Percentiles rank a stretch among this genome's conserved stretches.
These are phyloP conservation scores for Diprion similis DNA, from an alignment of 1,140 invertebrate genomes.

Conservation along the genomic window DNA sequence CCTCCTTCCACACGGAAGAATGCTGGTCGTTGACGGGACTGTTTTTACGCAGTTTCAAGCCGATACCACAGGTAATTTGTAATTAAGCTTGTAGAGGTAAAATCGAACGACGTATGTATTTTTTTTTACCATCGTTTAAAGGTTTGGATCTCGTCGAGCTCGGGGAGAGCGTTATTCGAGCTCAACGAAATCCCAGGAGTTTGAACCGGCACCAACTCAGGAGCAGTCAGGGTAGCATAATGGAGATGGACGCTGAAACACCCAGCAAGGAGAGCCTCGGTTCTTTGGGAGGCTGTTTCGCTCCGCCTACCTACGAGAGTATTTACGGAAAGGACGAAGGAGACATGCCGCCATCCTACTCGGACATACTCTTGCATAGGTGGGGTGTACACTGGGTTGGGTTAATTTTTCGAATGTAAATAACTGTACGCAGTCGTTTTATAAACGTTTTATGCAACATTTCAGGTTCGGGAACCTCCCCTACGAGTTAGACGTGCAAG, in stretches of 20 bases:
- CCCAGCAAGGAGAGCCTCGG: slow-evolving; percentile 54
- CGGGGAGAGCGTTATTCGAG: slow-evolving; percentile 60
- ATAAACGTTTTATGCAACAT: not conserved
- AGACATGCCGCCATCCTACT: slow-evolving; percentile 57
- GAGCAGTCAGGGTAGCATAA: slow-evolving; percentile 49
- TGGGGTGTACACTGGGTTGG: slow-evolving; percentile 15
- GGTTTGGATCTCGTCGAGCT: slow-evolving; percentile 64
- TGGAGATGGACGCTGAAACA: slow-evolving; percentile 57
- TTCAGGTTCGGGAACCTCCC: slow-evolving; percentile 50
- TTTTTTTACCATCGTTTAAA: slow-evolving; percentile 3
- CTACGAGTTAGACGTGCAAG: slow-evolving; percentile 49
- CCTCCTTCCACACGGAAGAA: slow-evolving; percentile 65
- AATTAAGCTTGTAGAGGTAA: not conserved
- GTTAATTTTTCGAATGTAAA: not conserved
- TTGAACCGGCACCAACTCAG: slow-evolving; percentile 49
- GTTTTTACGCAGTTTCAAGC: slow-evolving; percentile 63
- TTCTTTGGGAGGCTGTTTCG: slow-evolving; percentile 51
- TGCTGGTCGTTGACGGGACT: slow-evolving; percentile 65
- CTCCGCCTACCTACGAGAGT: slow-evolving; percentile 58
- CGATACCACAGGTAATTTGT: slow-evolving; percentile 43
- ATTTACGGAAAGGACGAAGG: slow-evolving; percentile 56
- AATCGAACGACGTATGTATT: not conserved
- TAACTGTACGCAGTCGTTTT: not conserved
- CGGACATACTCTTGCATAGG: slow-evolving; percentile 56
- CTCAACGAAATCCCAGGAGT: slow-evolving; percentile 49